Conservation (phyloP, 2,113 vertebrate species). For the Saguinus imperator region DNA sequence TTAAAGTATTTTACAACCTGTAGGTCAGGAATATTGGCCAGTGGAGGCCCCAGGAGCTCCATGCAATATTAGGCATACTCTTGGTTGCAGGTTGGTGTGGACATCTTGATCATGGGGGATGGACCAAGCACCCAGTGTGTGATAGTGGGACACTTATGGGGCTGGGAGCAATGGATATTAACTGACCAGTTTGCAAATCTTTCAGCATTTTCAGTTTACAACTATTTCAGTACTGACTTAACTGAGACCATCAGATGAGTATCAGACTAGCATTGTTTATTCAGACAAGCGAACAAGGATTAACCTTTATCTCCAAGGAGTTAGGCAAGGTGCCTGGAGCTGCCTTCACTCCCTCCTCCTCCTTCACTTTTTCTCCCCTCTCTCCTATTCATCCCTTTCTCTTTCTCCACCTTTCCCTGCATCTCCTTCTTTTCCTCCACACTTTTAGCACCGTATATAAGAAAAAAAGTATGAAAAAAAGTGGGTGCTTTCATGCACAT, state of each 20-base stretch:
- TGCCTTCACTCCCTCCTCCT: not conserved
- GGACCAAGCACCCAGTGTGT: not conserved
- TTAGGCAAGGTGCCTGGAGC: not conserved
- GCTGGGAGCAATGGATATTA: not conserved
- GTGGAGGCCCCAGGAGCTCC: not conserved
- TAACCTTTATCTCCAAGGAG: constrained; percentile 22
- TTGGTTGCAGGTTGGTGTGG: not conserved
- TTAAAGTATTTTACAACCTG: not conserved
- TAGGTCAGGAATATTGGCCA: not conserved
- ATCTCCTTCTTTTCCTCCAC: not conserved
- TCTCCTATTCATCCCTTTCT: not conserved
- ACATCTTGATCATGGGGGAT: not conserved
- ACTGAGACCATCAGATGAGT: not conserved
- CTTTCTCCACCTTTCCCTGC: not conserved
- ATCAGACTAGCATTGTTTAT: not conserved
- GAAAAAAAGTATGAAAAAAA: not conserved
- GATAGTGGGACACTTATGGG: not conserved
- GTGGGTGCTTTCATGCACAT: not conserved
- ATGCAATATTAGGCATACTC: not conserved
- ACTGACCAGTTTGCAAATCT: not conserved
- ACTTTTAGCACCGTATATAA: not conserved
- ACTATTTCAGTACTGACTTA: not conserved
- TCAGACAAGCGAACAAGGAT: not conserved
- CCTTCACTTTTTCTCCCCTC: not conserved
- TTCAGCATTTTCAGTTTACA: not conserved